Evolutionary conservation across 2,797 vertebrate genomes (phyloP).

Genomic region (Brachyalestes nurse): DNA sequence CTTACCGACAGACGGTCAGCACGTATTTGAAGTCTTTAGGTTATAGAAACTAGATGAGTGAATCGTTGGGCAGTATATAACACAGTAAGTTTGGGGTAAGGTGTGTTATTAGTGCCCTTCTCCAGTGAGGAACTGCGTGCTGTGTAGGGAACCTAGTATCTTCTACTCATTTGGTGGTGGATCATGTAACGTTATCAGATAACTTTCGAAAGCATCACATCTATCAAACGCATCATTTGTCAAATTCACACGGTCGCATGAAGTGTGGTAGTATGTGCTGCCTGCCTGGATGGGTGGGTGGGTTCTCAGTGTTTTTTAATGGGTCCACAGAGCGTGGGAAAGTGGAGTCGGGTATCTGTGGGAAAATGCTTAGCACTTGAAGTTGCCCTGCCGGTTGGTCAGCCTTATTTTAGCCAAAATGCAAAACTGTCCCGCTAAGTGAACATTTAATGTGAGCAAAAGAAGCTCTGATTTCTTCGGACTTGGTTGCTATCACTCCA

Average conservation of each 20-base stretch:
- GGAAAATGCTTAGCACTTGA: conserved; percentile 33
- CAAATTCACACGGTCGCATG: conserved; percentile 1
- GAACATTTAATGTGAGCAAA: neutral
- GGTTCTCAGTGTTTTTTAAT: conserved; percentile 17
- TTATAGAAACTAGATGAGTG: neutral
- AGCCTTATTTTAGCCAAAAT: conserved; percentile 41
- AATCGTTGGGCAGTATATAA: neutral
- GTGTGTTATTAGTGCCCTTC: neutral
- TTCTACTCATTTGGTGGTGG: neutral
- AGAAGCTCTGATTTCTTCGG: neutral
- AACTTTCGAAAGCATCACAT: neutral
- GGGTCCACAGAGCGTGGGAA: conserved; percentile 32
- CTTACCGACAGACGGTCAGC: neutral
- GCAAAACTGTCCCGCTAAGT: neutral
- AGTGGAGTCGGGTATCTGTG: conserved; percentile 40
- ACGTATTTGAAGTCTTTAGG: neutral
- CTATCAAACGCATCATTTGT: neutral
- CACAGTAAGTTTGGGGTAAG: neutral
- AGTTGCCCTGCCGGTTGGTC: conserved; percentile 34
- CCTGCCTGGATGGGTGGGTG: conserved; percentile 1
- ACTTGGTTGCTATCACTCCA: neutral
- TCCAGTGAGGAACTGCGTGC: neutral
- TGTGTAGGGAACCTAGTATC: neutral
- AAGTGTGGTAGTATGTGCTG: neutral
- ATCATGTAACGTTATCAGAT: neutral